phyloP scores from a whole-genome alignment of 1,140 invertebrate genomes.

The Pseudomyrmex cubaensis region DNA sequence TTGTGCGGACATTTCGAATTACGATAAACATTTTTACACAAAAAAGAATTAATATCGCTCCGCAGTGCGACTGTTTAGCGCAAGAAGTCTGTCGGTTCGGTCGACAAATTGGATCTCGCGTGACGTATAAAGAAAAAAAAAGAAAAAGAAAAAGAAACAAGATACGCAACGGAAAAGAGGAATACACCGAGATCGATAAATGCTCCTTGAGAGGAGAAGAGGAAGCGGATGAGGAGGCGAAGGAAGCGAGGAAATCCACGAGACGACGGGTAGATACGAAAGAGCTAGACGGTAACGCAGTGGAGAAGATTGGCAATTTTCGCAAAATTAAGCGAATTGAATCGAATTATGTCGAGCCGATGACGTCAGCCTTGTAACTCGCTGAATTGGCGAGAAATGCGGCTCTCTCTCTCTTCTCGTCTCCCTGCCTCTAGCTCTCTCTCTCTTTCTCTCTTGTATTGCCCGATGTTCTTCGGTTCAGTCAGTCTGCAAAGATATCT shows the following conservation, averaged over 20 bases:
- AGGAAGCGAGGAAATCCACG: conserved; percentile 26
- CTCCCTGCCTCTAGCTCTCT: conserved; percentile 2
- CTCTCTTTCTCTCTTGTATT: conserved; percentile 6
- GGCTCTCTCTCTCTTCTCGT: conserved; percentile 61
- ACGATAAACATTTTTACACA: too few relatives aligned
- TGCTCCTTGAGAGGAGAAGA: conserved; percentile 20
- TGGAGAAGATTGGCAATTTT: conserved; percentile 83
- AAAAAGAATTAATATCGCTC: neutral
- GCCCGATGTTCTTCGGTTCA: conserved; percentile 12
- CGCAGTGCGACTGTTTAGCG: neutral
- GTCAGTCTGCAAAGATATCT: conserved; percentile 14
- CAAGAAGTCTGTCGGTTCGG: conserved; percentile 3
- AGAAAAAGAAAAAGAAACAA: too few relatives aligned
- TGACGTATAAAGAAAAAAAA: conserved; percentile 32
- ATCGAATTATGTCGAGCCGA: conserved; percentile 83
- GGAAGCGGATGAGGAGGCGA: neutral
- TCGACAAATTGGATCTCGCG: conserved; percentile 6
- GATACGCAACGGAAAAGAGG: conserved; percentile 4
- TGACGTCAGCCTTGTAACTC: conserved; percentile 83
- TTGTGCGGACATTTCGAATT: too few relatives aligned
- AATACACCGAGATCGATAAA: conserved; percentile 59
- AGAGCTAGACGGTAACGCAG: conserved; percentile 70
- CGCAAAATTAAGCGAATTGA: conserved; percentile 83
- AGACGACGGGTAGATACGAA: conserved; percentile 63
- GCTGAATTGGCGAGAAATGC: conserved; percentile 83